Evolutionary conservation across 2,113 vertebrate species (phyloP), one percentile per base, ranked within the genome.

Genomic region (Datnioides undecimradiatus): DNA sequence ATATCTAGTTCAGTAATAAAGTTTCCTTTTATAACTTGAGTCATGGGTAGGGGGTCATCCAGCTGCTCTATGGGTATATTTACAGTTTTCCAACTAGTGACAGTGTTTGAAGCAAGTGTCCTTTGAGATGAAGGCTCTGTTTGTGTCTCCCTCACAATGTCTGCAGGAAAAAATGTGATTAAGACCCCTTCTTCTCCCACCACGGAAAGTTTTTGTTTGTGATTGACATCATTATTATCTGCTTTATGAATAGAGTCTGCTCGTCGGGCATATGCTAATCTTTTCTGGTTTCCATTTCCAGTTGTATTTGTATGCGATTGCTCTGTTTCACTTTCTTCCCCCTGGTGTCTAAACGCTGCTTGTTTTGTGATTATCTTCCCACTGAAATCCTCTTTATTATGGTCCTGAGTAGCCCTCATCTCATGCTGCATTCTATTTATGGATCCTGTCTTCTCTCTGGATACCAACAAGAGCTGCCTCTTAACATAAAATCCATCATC

Each of bases 361-460:
- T 80, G 69, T 73, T 71, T 70, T 65, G 23, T 65, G 54, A 71
- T 83, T 13, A 31, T 65, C 38, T 29, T 69, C 55, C 46, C 65
- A 8, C 9, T 87, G 58, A 72, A 79, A 82, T 72, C 54, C 71
- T 72, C 62, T 55, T 71, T 43, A 49, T 82, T 33, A 48, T 58
- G 27, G 2, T 58, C 69, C 31, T 11, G 55, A 57, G 71, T 3
- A 1, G 68, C 63, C 67, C 19, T 72, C 5, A 58, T 59, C 54
- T 71, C 14, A 29, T 19, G 3, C 76, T 9, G 33, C 17, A 3
- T 57, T 46, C 69, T 77, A 29, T 76, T 80, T 49, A n/a, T 66
- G 51, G 82, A 52, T 51, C 59, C 54, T 69, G 52, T 68, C 38
- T 73, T 46, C 51, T 64, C 27, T 14, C 49, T 43, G 10, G 41